Evolutionary conservation across 1,140 invertebrate genomes (phyloP), one percentile per base, ranked within the genome.

Genomic region (Anastrepha obliqua): DNA sequence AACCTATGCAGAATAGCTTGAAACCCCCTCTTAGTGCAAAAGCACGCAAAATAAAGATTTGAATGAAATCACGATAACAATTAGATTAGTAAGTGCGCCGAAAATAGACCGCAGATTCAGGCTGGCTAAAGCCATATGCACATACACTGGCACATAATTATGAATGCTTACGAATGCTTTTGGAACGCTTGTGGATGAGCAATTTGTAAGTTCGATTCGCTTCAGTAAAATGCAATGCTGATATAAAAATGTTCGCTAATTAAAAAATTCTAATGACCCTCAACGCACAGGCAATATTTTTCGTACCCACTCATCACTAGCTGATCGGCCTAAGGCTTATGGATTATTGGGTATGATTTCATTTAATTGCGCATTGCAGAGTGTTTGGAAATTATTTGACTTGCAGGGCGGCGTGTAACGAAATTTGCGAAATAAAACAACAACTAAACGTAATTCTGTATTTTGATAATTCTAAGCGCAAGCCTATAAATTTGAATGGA

Each of bases 11-110:
- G 51, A 55, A 55, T 55, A 55, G 51, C 11, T 55, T 55, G 11
- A 55, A 0, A 55, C 51, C 51, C 51, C 51, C 51, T 8, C 6
- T 8, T 55, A 55, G 51, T 8, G 11, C 11, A 55, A 55, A 55
- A 55, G 51, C 6, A 11, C 51, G 51, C 51, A 55, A 44, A 17
- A 42, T 70, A 8, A 11, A 15, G 13, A 42, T 15, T 42, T 29
- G n/a, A 29, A 65, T 65, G 29, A 29, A 70, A 44, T 47, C 39
- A 4, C 39, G 2, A 70, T 44, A 74, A 74, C 39, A 47, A 17
- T 74, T 74, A 42, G 39, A 44, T 74, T 74, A 74, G 44, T 74
- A 74, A 74, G 39, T 47, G 39, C 39, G 67, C 67, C 39, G 42
- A 74, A 74, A 74, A 74, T 74, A 74, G 17, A 44, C 8, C 7